Percentiles rank a stretch among this genome's conserved stretches.
Evolutionary conservation across 2,113 vertebrate species (phyloP).

Genomic region (Percina caprodes): DNA sequence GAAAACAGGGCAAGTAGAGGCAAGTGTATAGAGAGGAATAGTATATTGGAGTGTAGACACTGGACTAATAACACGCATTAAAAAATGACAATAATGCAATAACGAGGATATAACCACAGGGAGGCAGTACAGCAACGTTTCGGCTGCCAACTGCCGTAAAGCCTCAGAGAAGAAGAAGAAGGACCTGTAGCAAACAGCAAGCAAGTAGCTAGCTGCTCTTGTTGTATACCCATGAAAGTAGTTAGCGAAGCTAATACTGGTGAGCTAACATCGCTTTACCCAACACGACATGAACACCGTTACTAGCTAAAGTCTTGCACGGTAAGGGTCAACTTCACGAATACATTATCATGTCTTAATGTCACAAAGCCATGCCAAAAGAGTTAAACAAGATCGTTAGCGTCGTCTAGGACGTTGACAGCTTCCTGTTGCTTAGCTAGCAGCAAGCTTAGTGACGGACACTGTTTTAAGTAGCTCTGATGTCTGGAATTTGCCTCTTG

Average conservation of each 20-base stretch:
- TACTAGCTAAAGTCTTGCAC: constrained; percentile 4
- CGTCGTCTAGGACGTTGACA: constrained; percentile 32
- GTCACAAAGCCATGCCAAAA: background rate
- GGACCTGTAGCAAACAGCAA: constrained; percentile 43
- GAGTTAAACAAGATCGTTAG: background rate
- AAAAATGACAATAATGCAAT: background rate
- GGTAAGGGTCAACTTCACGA: background rate
- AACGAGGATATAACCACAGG: background rate
- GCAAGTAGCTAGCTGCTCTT: constrained; percentile 1
- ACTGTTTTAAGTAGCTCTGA: constrained; percentile 64
- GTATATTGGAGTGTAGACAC: background rate
- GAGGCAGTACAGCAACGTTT: background rate
- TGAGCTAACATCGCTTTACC: constrained; percentile 21
- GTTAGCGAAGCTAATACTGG: constrained; percentile 54
- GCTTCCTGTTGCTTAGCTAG: constrained; percentile 68
- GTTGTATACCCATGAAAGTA: constrained; percentile 25
- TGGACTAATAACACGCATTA: background rate
- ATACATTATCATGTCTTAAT: background rate
- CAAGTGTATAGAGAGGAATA: background rate
- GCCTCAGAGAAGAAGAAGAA: background rate
- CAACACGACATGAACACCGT: constrained; percentile 34
- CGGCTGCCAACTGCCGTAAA: background rate
- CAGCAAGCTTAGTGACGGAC: constrained; percentile 64
- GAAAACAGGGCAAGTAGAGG: no score
- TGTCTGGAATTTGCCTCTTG: constrained; percentile 11